A percentile compares a stretch with the other conserved stretches of the same genome.
phyloP scores from a whole-genome alignment of 2,888 invertebrate genomes.

The Polydrusus tereticollis region DNA sequence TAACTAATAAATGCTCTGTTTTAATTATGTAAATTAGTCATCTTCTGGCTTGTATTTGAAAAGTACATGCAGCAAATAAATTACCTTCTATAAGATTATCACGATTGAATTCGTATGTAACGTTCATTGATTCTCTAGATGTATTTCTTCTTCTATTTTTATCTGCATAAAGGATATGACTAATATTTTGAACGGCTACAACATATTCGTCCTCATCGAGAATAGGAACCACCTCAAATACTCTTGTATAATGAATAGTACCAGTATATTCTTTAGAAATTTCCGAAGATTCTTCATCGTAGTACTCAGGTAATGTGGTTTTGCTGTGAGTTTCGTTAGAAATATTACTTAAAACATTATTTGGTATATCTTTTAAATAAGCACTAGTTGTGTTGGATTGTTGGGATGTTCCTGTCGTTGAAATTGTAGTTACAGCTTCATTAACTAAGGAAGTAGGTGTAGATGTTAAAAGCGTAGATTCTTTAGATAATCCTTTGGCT shows the following conservation, averaged over 20 bases:
- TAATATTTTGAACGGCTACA: conserved; percentile 3
- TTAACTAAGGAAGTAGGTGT: neutral
- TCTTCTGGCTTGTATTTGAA: too few relatives aligned
- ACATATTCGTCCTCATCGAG: conserved; percentile 13
- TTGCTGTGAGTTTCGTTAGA: neutral
- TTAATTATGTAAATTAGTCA: neutral
- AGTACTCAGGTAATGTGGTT: neutral
- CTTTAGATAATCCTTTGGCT: neutral
- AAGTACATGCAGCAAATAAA: neutral
- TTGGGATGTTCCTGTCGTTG: neutral
- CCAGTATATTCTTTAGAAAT: neutral
- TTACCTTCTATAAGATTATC: conserved; percentile 3
- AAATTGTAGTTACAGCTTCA: too few relatives aligned
- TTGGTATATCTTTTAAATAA: neutral
- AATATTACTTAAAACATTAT: neutral
- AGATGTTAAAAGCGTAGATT: neutral
- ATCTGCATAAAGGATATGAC: conserved; percentile 1
- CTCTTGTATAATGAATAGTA: conserved; percentile 5
- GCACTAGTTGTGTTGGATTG: neutral
- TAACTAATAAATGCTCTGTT: neutral
- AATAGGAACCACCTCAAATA: neutral
- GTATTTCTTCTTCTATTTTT: neutral
- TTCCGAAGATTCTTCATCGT: neutral
- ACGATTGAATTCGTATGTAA: neutral
- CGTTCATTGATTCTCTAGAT: neutral